These are phyloP conservation scores for Rutpela maculata DNA, from an alignment of 2,888 invertebrate genomes.

Conservation along the genomic window DNA sequence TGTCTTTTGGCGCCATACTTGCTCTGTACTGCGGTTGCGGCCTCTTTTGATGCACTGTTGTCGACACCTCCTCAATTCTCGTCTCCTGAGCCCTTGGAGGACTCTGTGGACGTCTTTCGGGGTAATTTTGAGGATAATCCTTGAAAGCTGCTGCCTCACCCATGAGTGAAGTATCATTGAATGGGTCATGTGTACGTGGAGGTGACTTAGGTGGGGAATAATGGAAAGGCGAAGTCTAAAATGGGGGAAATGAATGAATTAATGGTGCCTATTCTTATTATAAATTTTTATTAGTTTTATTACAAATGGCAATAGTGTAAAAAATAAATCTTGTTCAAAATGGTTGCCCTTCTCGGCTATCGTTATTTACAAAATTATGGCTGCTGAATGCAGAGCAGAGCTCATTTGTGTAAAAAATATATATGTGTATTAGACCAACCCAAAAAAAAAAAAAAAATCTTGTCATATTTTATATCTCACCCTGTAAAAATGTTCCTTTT, in stretches of 20 bases:
- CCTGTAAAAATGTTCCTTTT: no score
- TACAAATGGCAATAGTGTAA: no score
- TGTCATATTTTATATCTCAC: no score
- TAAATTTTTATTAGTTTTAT: no score
- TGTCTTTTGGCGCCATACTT: constrained; percentile 61
- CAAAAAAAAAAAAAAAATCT: no score
- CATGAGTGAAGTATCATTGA: neutral
- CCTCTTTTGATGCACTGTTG: constrained; percentile 43
- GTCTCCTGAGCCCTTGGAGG: constrained; percentile 34
- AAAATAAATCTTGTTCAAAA: no score
- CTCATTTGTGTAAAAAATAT: no score
- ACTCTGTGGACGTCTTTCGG: constrained; percentile 41
- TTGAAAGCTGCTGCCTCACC: neutral
- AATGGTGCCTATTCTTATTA: no score
- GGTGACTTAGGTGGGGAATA: constrained; percentile 55
- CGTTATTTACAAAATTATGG: no score
- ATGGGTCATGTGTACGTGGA: neutral
- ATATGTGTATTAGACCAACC: no score
- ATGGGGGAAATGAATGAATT: neutral
- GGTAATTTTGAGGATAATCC: constrained; percentile 44
- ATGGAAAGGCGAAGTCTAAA: constrained; percentile 45
- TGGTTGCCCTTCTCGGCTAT: no score
- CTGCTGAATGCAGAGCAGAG: no score
- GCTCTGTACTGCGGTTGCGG: constrained; percentile 36
- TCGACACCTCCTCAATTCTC: constrained; percentile 38